Conservation (phyloP, 2,113 vertebrate genomes). For the Plestiodon gilberti region DNA sequence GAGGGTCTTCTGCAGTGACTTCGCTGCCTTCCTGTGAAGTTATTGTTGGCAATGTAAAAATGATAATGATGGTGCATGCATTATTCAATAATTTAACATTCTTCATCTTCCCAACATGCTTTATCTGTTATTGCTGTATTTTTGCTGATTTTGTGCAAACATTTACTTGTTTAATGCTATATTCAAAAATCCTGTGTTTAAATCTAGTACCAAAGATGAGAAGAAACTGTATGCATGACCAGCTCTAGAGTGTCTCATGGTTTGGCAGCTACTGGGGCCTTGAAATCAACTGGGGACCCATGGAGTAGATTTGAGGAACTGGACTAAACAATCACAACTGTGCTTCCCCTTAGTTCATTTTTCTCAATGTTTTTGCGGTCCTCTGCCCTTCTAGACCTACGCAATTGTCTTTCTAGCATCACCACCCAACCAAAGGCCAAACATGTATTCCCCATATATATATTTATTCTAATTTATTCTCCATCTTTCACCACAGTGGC, state of each 20-base stretch:
- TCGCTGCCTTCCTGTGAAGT: neutral
- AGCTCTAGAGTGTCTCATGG: neutral
- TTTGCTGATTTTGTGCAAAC: neutral
- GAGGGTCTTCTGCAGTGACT: constrained; percentile 6
- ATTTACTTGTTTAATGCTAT: neutral
- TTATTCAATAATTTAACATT: neutral
- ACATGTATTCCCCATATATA: too few species aligned
- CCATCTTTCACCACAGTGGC: too few species aligned
- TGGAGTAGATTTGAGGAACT: neutral
- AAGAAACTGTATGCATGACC: neutral
- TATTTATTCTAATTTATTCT: too few species aligned
- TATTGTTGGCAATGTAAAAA: neutral
- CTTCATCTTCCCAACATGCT: rapidly evolving
- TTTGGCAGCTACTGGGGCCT: too few species aligned
- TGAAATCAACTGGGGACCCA: neutral
- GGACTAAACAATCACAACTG: neutral
- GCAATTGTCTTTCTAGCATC: too few species aligned
- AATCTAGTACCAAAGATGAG: neutral
- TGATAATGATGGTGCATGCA: neutral
- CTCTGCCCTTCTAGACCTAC: too few species aligned
- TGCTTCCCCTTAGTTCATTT: neutral
- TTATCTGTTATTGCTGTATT: neutral
- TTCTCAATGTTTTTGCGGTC: too few species aligned
- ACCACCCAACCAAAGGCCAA: too few species aligned
- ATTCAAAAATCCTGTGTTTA: neutral